Evolutionary conservation across 2,113 vertebrate species (phyloP), one percentile per base, ranked within the genome.

Genomic region (Castor canadensis): DNA sequence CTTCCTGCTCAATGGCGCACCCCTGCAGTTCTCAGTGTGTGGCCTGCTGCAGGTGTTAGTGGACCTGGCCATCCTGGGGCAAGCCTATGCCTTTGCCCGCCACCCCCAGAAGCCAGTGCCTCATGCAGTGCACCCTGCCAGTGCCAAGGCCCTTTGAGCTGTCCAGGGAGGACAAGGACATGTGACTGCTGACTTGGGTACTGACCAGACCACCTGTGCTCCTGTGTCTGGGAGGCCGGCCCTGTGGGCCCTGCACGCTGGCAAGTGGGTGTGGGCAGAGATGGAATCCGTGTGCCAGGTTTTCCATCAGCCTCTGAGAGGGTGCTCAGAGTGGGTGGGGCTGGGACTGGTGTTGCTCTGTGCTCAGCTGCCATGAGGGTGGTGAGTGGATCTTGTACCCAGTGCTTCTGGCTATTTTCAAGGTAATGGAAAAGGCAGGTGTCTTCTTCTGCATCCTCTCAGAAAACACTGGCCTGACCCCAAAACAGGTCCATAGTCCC

Each of bases 1-100:
- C 98, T 99, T 99, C 98, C 98, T 99, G 92, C 89, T 99, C 91
- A 99, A 99, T 10, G 98, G 99, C 32, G 99, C 99, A 2, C 99
- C 99, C 0, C 98, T 99, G 97, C 99, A 99, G 99, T 99, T 99
- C 98, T 99, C 99, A 58, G 99, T 99, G 38, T 99, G 99, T 0
- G 99, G 99, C 24, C 98, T 99, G 73, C 98, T 99, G 91, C 99
- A 99, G 98, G 99, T 99, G 85, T 98, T 98, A 28, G 99, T 99
- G 97, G 99, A 99, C 97, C 91, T 99, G 0, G 96, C 99, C 96
- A 99, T 99, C 97, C 98, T 99, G 58, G 98, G 99, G 92, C 99
- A 99, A 98, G 99, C 99, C 79, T 99, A 99, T 85, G 98, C 99
- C 95, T 99, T 99, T 97, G 98, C 99, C 95, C 98, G 87, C 87